Percentiles rank a stretch among this genome's conserved stretches.
These are phyloP conservation scores for rat (Rattus norvegicus) DNA, from an alignment of 2,113 vertebrate genomes.

Conservation along the genomic window DNA sequence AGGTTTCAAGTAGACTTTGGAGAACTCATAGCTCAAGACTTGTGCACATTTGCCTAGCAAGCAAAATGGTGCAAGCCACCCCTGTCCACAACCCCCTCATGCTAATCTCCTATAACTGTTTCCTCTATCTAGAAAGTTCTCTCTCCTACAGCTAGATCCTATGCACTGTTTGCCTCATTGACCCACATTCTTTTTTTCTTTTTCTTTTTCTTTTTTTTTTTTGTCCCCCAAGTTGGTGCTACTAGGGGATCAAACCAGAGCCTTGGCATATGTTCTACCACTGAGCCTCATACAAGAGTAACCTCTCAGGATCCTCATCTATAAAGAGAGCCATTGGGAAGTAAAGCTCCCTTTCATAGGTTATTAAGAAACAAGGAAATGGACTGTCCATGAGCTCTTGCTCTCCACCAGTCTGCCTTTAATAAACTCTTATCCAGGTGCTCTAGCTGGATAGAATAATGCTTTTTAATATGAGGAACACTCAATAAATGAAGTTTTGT, in stretches of 20 bases:
- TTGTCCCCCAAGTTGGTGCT: neutral
- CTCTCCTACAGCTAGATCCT: neutral
- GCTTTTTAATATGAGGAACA: neutral
- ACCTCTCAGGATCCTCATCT: neutral
- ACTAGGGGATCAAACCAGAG: neutral
- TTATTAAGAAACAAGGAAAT: neutral
- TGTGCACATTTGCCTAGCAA: neutral
- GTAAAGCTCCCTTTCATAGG: neutral
- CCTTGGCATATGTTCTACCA: neutral
- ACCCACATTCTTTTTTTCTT: neutral
- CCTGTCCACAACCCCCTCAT: neutral
- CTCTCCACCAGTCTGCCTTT: neutral
- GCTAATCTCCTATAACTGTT: neutral
- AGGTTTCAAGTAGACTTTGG: constrained; percentile 4
- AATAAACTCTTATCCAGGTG: neutral
- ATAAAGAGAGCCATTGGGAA: neutral
- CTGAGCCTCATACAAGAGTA: neutral
- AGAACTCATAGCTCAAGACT: neutral
- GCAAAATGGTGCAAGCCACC: neutral
- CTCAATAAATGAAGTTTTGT: neutral
- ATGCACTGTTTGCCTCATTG: neutral
- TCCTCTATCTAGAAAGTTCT: neutral
- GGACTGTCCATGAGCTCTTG: neutral
- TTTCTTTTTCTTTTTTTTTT: too few relatives aligned
- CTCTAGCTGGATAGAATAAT: neutral